A percentile compares a stretch with the other conserved stretches of the same genome.
phyloP scores from a whole-genome alignment of 2,797 vertebrate genomes.

The Euthynnus affinis region DNA sequence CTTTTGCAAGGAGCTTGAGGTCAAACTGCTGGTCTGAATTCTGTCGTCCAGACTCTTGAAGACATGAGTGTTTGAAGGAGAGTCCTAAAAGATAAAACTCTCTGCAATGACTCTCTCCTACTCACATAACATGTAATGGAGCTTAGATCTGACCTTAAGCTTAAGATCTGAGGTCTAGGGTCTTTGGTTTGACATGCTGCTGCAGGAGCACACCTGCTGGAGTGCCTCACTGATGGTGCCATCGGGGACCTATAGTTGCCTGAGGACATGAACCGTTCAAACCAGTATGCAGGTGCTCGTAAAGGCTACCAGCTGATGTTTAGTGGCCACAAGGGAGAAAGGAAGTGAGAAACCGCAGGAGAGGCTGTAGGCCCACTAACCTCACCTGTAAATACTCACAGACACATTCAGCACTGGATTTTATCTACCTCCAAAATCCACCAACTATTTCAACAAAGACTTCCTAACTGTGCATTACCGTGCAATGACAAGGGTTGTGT shows the following conservation, averaged over 20 bases:
- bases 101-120: not conserved
- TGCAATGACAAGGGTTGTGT: constrained; percentile 44
- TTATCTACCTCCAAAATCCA: constrained; percentile 26
- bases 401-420: not conserved
- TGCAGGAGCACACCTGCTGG: constrained; percentile 47
- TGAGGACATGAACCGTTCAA: constrained; percentile 46
- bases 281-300: constrained; percentile 46
- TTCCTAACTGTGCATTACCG: constrained; percentile 4
- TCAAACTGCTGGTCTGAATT: constrained; percentile 3
- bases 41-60: not conserved
- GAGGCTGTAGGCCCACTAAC: constrained; percentile 8
- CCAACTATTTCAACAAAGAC: constrained; percentile 22
- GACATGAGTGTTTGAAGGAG: not conserved
- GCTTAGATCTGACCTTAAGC: too few relatives aligned
- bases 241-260: constrained; percentile 8
- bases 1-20: not conserved
- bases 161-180: not conserved
- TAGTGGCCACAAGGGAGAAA: constrained; percentile 34
- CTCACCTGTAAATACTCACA: constrained; percentile 53
- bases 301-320: constrained; percentile 58
- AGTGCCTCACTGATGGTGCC: not conserved
- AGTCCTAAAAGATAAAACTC: not conserved
- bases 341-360: constrained; percentile 38
- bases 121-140: not conserved
- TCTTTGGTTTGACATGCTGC: not conserved